A percentile compares a stretch with the other conserved stretches of the same genome.
These are phyloP conservation scores for Gallinago paraguaiae DNA, from an alignment of 2,113 vertebrate genomes.

Conservation along the genomic window DNA sequence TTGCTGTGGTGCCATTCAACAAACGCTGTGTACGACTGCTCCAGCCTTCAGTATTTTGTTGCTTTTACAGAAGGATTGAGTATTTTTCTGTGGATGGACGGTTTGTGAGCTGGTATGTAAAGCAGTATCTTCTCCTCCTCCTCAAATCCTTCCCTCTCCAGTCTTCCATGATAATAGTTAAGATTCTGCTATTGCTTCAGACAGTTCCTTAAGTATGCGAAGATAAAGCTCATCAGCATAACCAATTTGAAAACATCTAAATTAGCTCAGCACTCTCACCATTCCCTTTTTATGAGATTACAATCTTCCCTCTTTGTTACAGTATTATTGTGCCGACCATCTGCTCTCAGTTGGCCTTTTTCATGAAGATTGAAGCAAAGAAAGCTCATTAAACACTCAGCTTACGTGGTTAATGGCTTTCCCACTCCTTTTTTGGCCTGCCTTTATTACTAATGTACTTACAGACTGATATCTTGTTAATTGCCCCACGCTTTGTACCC, in stretches of 20 bases:
- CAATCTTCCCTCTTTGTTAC: constrained; percentile 49
- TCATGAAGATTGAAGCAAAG: neutral
- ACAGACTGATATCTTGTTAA: constrained; percentile 8
- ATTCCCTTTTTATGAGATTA: constrained; percentile 29
- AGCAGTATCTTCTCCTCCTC: neutral
- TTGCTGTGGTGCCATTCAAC: fast-evolving
- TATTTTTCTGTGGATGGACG: neutral
- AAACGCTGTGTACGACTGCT: neutral
- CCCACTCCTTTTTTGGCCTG: neutral
- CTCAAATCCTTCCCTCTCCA: neutral
- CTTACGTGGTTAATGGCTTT: constrained; percentile 20
- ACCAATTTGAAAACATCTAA: constrained; percentile 49
- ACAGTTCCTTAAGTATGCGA: neutral
- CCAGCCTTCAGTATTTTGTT: fast-evolving
- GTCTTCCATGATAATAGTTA: neutral
- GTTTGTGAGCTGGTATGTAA: neutral
- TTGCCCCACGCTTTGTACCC: neutral
- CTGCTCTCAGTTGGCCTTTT: constrained; percentile 62
- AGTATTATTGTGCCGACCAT: constrained; percentile 37
- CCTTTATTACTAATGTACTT: constrained; percentile 18
- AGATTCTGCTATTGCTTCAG: neutral
- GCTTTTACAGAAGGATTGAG: neutral
- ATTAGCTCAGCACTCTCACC: constrained; percentile 24
- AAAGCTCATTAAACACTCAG: constrained; percentile 51
- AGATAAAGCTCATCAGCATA: constrained; percentile 62